phyloP scores from a whole-genome alignment of 2,113 vertebrate species.

The Collichthys lucidus region DNA sequence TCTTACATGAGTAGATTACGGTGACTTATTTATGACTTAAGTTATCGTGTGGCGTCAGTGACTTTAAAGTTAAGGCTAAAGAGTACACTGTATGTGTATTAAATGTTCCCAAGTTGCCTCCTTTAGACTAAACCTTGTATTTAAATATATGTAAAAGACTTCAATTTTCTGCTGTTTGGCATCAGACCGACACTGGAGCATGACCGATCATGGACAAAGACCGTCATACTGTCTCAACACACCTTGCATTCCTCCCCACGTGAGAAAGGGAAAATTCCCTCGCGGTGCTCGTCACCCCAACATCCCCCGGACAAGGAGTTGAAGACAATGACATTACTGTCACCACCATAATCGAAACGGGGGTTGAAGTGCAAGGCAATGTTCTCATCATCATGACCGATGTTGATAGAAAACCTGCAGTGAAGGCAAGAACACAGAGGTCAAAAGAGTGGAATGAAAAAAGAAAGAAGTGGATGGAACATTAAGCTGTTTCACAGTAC shows the following conservation, averaged over 20 bases:
- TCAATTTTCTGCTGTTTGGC: neutral
- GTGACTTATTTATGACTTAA: too few species aligned
- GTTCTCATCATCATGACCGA: slow-evolving; percentile 76
- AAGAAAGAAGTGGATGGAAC: neutral
- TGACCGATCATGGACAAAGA: neutral
- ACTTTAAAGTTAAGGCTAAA: neutral
- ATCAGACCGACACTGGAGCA: neutral
- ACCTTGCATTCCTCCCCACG: slow-evolving; percentile 82
- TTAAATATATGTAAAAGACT: neutral
- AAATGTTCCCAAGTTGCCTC: neutral
- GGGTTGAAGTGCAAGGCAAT: slow-evolving; percentile 84
- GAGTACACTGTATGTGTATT: neutral
- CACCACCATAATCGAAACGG: slow-evolving; percentile 61
- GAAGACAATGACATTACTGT: slow-evolving; percentile 65
- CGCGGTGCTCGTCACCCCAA: slow-evolving; percentile 69
- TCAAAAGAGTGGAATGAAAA: neutral
- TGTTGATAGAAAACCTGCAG: slow-evolving; percentile 80
- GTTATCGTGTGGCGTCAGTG: neutral
- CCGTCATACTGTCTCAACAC: neutral
- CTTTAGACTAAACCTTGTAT: neutral
- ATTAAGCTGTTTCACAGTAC: neutral
- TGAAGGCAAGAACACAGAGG: neutral
- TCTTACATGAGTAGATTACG: too few species aligned
- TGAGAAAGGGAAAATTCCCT: slow-evolving; percentile 73
- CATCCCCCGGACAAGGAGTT: slow-evolving; percentile 75